These are phyloP conservation scores for Ephialtes manifestator DNA, from an alignment of 2,888 invertebrate species.

Conservation along the genomic window DNA sequence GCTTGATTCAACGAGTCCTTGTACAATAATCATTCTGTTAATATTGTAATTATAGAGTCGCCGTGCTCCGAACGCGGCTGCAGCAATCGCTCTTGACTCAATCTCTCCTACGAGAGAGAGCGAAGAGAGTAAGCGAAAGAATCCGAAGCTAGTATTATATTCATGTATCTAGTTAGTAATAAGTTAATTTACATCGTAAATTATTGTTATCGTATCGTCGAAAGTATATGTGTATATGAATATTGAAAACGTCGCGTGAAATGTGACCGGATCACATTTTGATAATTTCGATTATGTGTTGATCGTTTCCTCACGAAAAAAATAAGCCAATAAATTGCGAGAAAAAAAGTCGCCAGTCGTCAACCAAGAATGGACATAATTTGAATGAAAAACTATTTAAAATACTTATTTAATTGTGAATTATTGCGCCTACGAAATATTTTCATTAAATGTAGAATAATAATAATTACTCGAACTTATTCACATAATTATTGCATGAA, in stretches of 20 bases:
- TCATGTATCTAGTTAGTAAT: constrained; percentile 57
- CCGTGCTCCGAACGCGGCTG: constrained; percentile 8
- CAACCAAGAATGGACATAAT: background rate
- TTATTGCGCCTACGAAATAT: background rate
- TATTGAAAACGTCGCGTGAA: constrained; percentile 31
- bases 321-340: background rate
- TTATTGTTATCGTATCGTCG: constrained; percentile 63
- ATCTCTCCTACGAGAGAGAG: constrained; percentile 9
- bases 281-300: constrained; percentile 44
- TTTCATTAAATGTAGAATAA: background rate
- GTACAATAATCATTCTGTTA: constrained; percentile 67
- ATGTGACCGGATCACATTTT: constrained; percentile 59
- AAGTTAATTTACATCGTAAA: constrained; percentile 49
- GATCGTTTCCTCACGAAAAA: constrained; percentile 21
- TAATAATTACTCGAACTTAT: background rate
- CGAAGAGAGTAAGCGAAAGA: constrained; percentile 7
- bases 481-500: background rate
- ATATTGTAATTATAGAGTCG: constrained; percentile 63
- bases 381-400: background rate
- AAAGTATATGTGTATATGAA: constrained; percentile 55
- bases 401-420: background rate
- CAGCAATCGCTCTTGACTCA: constrained; percentile 14
- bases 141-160: constrained; percentile 61
- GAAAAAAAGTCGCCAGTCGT: background rate
- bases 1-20: constrained; percentile 64